Percentiles rank a stretch among this genome's conserved stretches.
These are phyloP conservation scores for Pseudonaja textilis DNA, from an alignment of 2,113 vertebrate genomes.

Conservation along the genomic window DNA sequence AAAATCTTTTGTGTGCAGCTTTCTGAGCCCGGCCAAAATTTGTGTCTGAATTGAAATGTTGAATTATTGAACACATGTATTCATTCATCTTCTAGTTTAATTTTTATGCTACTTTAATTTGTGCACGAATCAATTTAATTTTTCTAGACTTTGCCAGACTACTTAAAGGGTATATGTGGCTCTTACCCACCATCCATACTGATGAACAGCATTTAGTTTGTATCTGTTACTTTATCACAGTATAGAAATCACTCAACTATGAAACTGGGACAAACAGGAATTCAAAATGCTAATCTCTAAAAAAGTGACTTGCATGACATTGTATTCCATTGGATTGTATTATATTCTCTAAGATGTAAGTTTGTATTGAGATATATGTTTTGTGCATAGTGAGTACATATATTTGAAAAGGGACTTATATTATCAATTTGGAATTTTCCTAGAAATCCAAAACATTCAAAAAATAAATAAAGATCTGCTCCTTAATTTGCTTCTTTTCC, in stretches of 20 bases:
- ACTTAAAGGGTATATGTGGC: background rate
- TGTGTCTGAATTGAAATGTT: background rate
- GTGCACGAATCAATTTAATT: background rate
- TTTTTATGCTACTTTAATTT: background rate
- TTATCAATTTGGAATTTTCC: background rate
- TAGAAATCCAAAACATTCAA: background rate
- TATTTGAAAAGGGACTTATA: background rate
- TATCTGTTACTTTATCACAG: background rate
- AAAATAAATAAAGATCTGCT: background rate
- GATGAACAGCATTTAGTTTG: background rate
- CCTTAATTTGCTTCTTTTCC: background rate
- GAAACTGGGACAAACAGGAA: background rate
- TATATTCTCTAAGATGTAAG: background rate
- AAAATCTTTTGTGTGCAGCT: background rate
- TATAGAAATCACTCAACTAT: background rate
- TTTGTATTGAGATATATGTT: background rate
- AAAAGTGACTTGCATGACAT: background rate
- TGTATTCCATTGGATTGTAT: background rate
- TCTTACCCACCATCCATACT: background rate
- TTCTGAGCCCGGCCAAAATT: background rate
- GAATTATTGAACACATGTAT: background rate
- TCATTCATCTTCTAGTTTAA: background rate
- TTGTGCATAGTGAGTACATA: fast-evolving
- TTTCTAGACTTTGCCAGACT: background rate
- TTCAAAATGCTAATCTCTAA: background rate